These are phyloP conservation scores for Bellardia bayeri DNA, from an alignment of 2,888 invertebrate genomes.

Conservation along the genomic window DNA sequence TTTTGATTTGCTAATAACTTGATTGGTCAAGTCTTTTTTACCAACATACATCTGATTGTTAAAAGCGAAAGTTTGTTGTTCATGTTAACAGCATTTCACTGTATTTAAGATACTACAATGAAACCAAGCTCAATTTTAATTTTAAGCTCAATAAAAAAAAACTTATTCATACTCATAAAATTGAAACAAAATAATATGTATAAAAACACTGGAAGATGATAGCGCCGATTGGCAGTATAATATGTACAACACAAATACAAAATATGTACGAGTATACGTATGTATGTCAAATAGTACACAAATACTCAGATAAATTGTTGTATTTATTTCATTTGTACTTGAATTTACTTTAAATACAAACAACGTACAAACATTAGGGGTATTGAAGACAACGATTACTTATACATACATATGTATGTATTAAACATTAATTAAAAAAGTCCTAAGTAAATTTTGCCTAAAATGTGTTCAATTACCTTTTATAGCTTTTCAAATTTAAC, in stretches of 20 bases:
- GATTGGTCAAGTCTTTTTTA: too few species aligned
- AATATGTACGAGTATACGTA: not conserved
- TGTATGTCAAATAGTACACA: not conserved
- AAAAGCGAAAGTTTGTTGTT: constrained; percentile 39
- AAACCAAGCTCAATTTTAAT: not conserved
- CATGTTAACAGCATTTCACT: constrained; percentile 12
- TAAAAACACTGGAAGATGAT: constrained; percentile 38
- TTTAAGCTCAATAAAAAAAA: not conserved
- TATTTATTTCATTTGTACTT: constrained; percentile 51
- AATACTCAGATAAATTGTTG: not conserved
- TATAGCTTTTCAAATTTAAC: too few species aligned
- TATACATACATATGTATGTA: not conserved
- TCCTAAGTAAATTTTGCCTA: too few species aligned
- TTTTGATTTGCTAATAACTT: too few species aligned
- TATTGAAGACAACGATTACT: not conserved
- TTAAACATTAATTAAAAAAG: too few species aligned
- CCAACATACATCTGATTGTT: not conserved
- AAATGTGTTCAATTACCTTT: too few species aligned
- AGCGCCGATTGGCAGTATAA: constrained; percentile 33
- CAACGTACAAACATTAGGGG: constrained; percentile 56
- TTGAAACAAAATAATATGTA: constrained; percentile 1
- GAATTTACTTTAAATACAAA: constrained; percentile 61
- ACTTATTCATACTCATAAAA: constrained; percentile 42
- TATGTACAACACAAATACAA: constrained; percentile 18
- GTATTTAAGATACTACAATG: constrained; percentile 40